These are phyloP conservation scores for Trichopria drosophilae DNA, from an alignment of 2,888 invertebrate species.

Conservation along the genomic window DNA sequence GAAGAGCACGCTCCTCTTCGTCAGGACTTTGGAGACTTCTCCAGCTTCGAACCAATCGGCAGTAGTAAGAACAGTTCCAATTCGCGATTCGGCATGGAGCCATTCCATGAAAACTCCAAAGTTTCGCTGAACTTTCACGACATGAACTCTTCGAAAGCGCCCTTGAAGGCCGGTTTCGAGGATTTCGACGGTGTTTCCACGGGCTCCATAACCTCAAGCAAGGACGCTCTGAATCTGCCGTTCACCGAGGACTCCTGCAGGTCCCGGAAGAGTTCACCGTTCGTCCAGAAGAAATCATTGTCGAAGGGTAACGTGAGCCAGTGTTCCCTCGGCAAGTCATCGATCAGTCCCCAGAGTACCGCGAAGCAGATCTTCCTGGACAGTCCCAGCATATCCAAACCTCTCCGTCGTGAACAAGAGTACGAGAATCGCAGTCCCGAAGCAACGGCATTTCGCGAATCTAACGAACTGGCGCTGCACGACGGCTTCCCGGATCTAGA, in stretches of 20 bases:
- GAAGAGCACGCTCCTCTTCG: slow-evolving; percentile 49
- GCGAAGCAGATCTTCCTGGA: slow-evolving; percentile 36
- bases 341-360: slow-evolving; percentile 47
- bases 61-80: slow-evolving; percentile 47
- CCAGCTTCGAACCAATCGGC: slow-evolving; percentile 48
- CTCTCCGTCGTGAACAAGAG: slow-evolving; percentile 41
- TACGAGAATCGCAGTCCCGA: slow-evolving; percentile 54
- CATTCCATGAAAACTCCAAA: slow-evolving; percentile 39
- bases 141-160: slow-evolving; percentile 50
- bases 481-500: slow-evolving; percentile 48
- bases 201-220: slow-evolving; percentile 50
- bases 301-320: slow-evolving; percentile 47
- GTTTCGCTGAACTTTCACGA: slow-evolving; percentile 43
- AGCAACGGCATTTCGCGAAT: slow-evolving; percentile 38
- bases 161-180: slow-evolving; percentile 53
- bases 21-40: slow-evolving; percentile 51
- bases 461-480: too few species aligned
- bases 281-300: slow-evolving; percentile 43
- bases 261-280: slow-evolving; percentile 51
- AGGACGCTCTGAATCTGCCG: slow-evolving; percentile 51
- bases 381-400: slow-evolving; percentile 38
- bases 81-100: slow-evolving; percentile 43
- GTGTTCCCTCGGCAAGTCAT: slow-evolving; percentile 45
- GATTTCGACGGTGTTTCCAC: slow-evolving; percentile 54
- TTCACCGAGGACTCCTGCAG: slow-evolving; percentile 53